These are phyloP conservation scores for Chalcis sispes DNA, from an alignment of 2,888 invertebrate genomes.

Conservation along the genomic window DNA sequence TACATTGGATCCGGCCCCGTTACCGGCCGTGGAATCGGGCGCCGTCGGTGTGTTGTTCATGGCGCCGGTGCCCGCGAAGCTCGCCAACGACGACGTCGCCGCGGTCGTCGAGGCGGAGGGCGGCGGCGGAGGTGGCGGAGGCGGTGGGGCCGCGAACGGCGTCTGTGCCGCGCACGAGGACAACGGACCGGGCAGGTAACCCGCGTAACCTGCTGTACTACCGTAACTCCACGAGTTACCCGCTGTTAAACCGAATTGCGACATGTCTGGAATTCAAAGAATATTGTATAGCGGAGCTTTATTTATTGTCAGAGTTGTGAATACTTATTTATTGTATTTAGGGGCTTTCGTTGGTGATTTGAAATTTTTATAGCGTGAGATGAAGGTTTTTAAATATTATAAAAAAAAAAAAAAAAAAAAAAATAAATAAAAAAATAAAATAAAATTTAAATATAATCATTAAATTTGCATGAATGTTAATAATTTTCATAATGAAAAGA, in stretches of 20 bases:
- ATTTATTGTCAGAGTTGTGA: too few species aligned
- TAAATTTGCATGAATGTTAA: too few species aligned
- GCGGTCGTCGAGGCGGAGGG: conserved; percentile 66
- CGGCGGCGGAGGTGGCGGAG: conserved; percentile 67
- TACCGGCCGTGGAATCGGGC: conserved; percentile 73
- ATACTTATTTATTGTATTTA: too few species aligned
- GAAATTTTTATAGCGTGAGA: too few species aligned
- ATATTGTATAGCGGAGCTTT: too few species aligned
- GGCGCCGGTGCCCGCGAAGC: conserved; percentile 70
- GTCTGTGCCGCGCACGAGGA: conserved; percentile 85
- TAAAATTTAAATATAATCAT: too few species aligned
- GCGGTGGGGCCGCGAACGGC: conserved; percentile 73
- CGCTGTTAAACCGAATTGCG: conserved; percentile 89
- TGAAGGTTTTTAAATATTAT: too few species aligned
- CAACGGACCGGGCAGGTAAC: conserved; percentile 85
- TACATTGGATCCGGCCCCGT: conserved; percentile 65
- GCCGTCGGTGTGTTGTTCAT: conserved; percentile 64
- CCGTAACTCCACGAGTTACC: conserved; percentile 94
- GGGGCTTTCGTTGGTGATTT: too few species aligned
- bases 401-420: too few species aligned
- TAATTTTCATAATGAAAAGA: too few species aligned
- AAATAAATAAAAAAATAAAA: too few species aligned
- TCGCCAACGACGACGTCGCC: conserved; percentile 80
- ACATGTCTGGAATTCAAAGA: conserved; percentile 83
- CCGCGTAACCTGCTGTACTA: conserved; percentile 90